Conservation (phyloP, 2,797 vertebrate genomes). For the Thamnophis elegans region DNA sequence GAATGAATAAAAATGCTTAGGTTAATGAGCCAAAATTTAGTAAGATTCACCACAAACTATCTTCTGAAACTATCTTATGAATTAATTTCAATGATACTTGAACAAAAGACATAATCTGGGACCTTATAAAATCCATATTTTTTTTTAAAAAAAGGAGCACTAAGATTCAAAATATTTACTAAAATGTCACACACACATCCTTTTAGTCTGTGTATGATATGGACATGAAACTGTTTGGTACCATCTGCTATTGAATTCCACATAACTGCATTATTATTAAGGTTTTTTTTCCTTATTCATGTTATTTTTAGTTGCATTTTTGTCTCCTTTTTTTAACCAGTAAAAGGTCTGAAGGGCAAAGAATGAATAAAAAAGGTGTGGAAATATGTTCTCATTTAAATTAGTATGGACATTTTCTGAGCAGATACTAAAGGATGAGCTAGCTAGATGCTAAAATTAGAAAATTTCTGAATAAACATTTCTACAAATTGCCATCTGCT, state of each 20-base stretch:
- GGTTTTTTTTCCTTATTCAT: not conserved
- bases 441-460: conserved; percentile 45
- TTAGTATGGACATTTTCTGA: not conserved
- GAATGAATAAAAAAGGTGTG: not conserved
- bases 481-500: conserved; percentile 4
- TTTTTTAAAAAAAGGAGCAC: conserved; percentile 10
- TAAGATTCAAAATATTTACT: conserved; percentile 32
- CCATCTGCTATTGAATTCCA: conserved; percentile 35
- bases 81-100: not conserved
- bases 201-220: not conserved
- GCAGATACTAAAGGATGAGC: not conserved
- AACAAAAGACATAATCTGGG: not conserved
- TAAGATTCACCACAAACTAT: not conserved
- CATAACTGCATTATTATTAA: not conserved
- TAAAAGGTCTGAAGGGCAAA: not conserved
- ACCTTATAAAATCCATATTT: conserved; percentile 13
- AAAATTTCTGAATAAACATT: conserved; percentile 44
- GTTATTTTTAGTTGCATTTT: not conserved
- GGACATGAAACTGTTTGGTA: not conserved
- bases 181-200: not conserved
- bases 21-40: not conserved
- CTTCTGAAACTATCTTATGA: not conserved
- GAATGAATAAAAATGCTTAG: conserved; percentile 14
- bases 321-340: not conserved
- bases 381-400: conserved; percentile 13